Conservation (phyloP, 2,888 invertebrate species). For the Thereva unica region DNA sequence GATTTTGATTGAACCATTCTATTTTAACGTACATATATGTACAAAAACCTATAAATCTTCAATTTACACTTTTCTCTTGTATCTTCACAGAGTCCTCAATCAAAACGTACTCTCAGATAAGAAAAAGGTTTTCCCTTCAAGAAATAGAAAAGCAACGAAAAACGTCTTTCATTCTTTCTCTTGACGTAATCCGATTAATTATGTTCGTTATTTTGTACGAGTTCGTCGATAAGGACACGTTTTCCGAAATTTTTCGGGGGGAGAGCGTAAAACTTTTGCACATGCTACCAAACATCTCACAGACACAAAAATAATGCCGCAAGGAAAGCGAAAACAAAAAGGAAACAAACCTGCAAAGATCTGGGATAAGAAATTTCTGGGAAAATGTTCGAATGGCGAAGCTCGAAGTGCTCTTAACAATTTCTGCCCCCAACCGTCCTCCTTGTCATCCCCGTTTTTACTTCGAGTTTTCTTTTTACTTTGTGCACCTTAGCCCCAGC, state of each 20-base stretch:
- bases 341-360: slow-evolving; percentile 23
- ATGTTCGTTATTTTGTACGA: slow-evolving; percentile 35
- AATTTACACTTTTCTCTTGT: too few species aligned
- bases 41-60: too few species aligned
- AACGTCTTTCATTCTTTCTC: slow-evolving; percentile 25
- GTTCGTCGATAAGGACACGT: slow-evolving; percentile 24
- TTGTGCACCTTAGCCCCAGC: not conserved
- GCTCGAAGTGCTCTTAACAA: not conserved
- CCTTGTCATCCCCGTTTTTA: not conserved
- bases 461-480: not conserved
- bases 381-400: not conserved
- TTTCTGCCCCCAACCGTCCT: not conserved
- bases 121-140: not conserved
- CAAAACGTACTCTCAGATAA: too few species aligned
- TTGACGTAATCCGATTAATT: slow-evolving; percentile 37
- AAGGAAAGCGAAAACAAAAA: slow-evolving; percentile 13
- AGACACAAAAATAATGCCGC: slow-evolving; percentile 22
- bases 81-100: too few species aligned
- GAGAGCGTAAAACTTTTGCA: slow-evolving; percentile 24
- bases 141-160: slow-evolving; percentile 9
- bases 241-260: slow-evolving; percentile 14
- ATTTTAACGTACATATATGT: too few species aligned
- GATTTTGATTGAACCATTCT: too few species aligned
- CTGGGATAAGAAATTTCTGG: slow-evolving; percentile 26
- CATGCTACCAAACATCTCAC: slow-evolving; percentile 26